A percentile compares a stretch with the other conserved stretches of the same genome.
Conservation (phyloP, 2,888 invertebrate genomes). For the Metellina segmentata region DNA sequence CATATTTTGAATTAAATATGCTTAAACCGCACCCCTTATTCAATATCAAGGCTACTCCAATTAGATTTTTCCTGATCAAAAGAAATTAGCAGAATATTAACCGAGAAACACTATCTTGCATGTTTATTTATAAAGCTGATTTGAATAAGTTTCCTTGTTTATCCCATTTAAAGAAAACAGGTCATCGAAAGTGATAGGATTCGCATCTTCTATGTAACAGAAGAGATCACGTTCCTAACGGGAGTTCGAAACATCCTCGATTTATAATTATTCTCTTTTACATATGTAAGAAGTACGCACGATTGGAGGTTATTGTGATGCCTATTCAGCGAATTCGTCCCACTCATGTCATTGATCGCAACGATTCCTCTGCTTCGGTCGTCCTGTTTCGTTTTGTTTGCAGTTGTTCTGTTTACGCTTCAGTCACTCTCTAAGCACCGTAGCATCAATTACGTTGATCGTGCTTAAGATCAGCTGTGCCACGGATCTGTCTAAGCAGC, state of each 20-base stretch:
- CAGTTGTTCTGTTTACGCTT: background rate
- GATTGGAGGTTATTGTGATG: background rate
- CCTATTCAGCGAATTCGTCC: background rate
- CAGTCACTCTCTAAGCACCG: background rate
- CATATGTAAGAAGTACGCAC: background rate
- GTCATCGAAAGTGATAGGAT: background rate
- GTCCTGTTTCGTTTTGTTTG: background rate
- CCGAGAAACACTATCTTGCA: background rate
- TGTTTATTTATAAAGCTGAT: conserved; percentile 1
- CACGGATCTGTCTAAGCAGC: no score
- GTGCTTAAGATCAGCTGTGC: background rate
- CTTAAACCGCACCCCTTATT: no score
- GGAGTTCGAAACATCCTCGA: background rate
- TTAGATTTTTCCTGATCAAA: no score
- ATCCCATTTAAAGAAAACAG: background rate
- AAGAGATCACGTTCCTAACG: background rate
- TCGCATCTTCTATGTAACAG: background rate
- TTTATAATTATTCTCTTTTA: background rate
- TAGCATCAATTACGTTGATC: background rate
- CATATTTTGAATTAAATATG: no score
- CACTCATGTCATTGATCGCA: conserved; percentile 52
- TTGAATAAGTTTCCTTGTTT: conserved; percentile 1
- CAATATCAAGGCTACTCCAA: no score
- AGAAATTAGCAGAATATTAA: background rate
- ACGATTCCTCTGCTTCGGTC: background rate